These are phyloP conservation scores for Bembecia ichneumoniformis DNA, from an alignment of 2,888 invertebrate species.

Conservation along the genomic window DNA sequence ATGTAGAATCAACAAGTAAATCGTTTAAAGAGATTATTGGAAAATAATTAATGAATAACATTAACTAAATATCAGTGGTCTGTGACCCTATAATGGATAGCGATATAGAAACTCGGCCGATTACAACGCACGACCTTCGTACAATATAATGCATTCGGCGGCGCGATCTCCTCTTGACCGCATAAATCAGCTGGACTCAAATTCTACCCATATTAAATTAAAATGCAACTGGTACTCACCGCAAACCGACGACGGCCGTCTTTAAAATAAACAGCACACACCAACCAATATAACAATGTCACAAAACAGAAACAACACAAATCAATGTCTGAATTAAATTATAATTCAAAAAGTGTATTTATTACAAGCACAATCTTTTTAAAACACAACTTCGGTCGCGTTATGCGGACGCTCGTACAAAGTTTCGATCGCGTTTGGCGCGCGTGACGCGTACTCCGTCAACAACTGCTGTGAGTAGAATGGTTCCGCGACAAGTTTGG, in stretches of 20 bases:
- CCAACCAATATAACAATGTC: constrained; percentile 48
- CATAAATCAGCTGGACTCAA: constrained; percentile 55
- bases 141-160: constrained; percentile 47
- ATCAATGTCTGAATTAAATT: constrained; percentile 23
- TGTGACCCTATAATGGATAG: constrained; percentile 22
- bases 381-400: constrained; percentile 56
- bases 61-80: constrained; percentile 11
- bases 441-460: constrained; percentile 38
- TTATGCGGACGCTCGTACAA: constrained; percentile 44
- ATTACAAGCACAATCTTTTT: constrained; percentile 32
- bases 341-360: constrained; percentile 14
- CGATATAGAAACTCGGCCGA: constrained; percentile 42
- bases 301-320: constrained; percentile 64
- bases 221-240: constrained; percentile 60
- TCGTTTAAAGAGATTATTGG: not conserved
- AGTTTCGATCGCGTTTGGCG: constrained; percentile 42
- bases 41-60: not conserved
- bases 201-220: constrained; percentile 35
- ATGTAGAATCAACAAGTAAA: not conserved
- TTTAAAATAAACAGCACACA: constrained; percentile 57
- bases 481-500: constrained; percentile 34
- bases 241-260: constrained; percentile 56
- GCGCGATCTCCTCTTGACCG: constrained; percentile 42
- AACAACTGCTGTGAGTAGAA: constrained; percentile 48
- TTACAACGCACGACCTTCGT: constrained; percentile 49